Conservation (phyloP, 2,888 invertebrate genomes). For the Ormyrus rosae region DNA sequence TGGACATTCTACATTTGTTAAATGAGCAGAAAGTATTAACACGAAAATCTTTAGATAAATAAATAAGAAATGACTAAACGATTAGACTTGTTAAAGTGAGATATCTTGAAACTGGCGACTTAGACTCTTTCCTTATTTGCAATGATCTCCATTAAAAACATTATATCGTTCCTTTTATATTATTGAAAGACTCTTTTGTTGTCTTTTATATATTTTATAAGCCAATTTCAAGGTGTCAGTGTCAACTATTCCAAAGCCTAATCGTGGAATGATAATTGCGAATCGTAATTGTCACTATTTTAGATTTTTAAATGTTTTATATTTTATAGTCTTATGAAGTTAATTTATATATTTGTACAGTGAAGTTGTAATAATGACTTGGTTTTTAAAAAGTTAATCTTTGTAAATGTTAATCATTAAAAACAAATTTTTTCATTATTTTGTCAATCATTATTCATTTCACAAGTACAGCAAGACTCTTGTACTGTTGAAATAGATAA, state of each 20-base stretch:
- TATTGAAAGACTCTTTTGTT: conserved; percentile 52
- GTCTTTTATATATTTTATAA: conserved; percentile 50
- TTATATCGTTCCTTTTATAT: conserved; percentile 41
- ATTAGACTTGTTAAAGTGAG: conserved; percentile 46
- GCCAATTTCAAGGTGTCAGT: conserved; percentile 45
- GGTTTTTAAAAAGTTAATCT: conserved; percentile 22
- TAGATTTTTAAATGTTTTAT: conserved; percentile 57
- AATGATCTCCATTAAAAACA: conserved; percentile 50
- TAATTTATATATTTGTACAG: conserved; percentile 52
- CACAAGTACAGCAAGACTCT: conserved; percentile 42
- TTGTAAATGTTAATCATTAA: conserved; percentile 26
- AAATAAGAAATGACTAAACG: conserved; percentile 1
- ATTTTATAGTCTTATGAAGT: conserved; percentile 58
- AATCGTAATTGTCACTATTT: conserved; percentile 54
- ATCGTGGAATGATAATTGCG: conserved; percentile 34
- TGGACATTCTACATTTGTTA: conserved; percentile 42
- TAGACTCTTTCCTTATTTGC: conserved; percentile 20
- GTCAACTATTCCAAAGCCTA: conserved; percentile 40
- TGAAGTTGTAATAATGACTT: conserved; percentile 46
- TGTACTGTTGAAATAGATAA: conserved; percentile 52
- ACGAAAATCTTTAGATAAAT: conserved; percentile 47
- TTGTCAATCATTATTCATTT: conserved; percentile 47
- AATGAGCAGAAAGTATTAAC: conserved; percentile 50
- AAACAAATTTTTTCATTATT: conserved; percentile 36
- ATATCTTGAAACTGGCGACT: conserved; percentile 35